Conservation (phyloP, 2,888 invertebrate species). For the Sympetrum striolatum region DNA sequence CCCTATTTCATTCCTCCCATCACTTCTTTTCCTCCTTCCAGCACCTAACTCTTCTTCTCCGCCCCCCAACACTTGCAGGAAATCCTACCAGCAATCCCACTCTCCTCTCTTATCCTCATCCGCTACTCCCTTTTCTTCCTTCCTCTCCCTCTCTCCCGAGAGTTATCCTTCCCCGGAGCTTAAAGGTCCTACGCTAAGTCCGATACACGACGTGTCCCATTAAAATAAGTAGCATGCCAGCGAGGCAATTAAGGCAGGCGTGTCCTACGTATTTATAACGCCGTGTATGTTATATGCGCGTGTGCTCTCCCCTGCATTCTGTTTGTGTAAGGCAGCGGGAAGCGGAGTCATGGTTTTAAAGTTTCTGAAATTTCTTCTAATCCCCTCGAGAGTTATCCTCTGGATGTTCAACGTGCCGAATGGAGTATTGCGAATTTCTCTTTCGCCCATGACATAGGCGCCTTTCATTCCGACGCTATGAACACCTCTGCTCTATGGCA, state of each 20-base stretch:
- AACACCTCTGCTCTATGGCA: no score
- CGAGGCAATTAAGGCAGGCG: background rate
- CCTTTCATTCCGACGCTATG: no score
- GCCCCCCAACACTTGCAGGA: background rate
- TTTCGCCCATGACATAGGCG: no score
- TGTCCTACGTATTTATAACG: background rate
- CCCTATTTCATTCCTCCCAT: background rate
- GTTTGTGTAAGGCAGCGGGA: no score
- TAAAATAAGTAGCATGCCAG: background rate
- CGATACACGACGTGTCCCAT: background rate
- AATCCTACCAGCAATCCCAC: background rate
- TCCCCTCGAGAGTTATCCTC: no score
- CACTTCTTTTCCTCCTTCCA: background rate
- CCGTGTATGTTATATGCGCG: background rate
- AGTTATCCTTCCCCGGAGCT: background rate
- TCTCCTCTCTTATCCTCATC: background rate
- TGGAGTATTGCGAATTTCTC: no score
- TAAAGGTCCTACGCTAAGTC: background rate
- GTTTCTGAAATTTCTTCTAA: no score
- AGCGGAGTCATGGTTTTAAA: no score
- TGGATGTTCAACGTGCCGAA: no score
- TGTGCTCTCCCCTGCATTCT: background rate
- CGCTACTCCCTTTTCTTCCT: background rate
- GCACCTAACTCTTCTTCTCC: background rate
- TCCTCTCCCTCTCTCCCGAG: background rate